Conservation (phyloP, 2,888 invertebrate genomes). For the Pediacus dermestoides region DNA sequence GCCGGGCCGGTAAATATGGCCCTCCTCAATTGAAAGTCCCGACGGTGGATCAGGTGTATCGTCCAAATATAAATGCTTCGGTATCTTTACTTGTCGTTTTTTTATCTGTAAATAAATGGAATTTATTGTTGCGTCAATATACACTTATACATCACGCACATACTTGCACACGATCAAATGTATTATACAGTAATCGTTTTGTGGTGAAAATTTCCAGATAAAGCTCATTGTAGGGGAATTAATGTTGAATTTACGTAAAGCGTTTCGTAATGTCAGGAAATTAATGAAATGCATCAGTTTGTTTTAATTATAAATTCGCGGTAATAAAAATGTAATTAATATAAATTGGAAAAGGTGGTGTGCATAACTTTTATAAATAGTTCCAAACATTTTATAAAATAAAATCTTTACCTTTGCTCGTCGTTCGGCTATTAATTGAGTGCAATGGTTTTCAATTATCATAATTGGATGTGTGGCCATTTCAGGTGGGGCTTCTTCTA, state of each 20-base stretch:
- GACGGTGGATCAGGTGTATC: conserved; percentile 47
- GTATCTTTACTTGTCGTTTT: conserved; percentile 43
- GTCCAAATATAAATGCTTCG: conserved; percentile 45
- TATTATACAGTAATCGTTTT: too few species aligned
- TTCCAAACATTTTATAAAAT: background rate
- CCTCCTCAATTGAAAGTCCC: conserved; percentile 50
- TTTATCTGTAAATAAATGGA: conserved; percentile 38
- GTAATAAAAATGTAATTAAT: too few species aligned
- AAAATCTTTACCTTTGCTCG: conserved; percentile 50
- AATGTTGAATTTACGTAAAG: too few species aligned
- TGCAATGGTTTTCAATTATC: conserved; percentile 57
- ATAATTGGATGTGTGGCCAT: conserved; percentile 66
- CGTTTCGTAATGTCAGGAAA: too few species aligned
- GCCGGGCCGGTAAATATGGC: conserved; percentile 43
- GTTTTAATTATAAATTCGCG: too few species aligned
- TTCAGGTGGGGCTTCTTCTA: conserved; percentile 64
- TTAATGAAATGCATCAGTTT: too few species aligned
- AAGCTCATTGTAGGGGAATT: too few species aligned
- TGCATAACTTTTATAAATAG: background rate
- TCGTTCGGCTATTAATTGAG: conserved; percentile 51
- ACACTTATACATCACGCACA: background rate
- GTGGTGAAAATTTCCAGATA: too few species aligned
- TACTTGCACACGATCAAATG: too few species aligned
- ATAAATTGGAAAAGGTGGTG: too few species aligned
- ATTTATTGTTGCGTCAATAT: background rate